Percentiles rank a stretch among this genome's conserved stretches.
phyloP scores from a whole-genome alignment of 2,888 invertebrate genomes.

The Dicyrtomina minuta region DNA sequence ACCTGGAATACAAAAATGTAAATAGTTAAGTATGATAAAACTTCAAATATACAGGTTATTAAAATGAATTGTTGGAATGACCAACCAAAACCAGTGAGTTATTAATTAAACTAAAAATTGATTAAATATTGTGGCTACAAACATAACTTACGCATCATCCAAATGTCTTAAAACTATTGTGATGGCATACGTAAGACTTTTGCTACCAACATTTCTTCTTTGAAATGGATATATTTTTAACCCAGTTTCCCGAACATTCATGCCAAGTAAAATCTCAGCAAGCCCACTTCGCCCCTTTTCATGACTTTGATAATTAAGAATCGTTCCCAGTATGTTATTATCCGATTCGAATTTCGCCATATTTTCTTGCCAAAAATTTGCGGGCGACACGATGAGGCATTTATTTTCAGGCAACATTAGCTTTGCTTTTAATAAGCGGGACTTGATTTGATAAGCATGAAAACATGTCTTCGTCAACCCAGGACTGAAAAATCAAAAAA shows the following conservation, averaged over 20 bases:
- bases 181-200: slow-evolving; percentile 85
- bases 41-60: too few relatives aligned
- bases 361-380: slow-evolving; percentile 89
- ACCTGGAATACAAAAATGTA: too few relatives aligned
- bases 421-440: slow-evolving; percentile 62
- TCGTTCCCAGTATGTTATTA: slow-evolving; percentile 74
- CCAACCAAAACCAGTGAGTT: too few relatives aligned
- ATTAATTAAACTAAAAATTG: too few relatives aligned
- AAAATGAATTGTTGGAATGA: too few relatives aligned
- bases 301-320: slow-evolving; percentile 76
- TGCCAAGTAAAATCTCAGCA: slow-evolving; percentile 88
- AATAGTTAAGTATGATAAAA: too few relatives aligned
- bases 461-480: slow-evolving; percentile 29
- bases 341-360: slow-evolving; percentile 76
- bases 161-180: slow-evolving; percentile 73
- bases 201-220: slow-evolving; percentile 65
- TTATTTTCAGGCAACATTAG: slow-evolving; percentile 82
- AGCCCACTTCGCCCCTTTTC: slow-evolving; percentile 81
- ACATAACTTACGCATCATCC: slow-evolving; percentile 45
- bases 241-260: slow-evolving; percentile 86
- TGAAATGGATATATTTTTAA: slow-evolving; percentile 84
- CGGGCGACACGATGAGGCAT: slow-evolving; percentile 88
- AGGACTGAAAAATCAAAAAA: too few relatives aligned
- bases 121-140: too few relatives aligned
- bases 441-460: slow-evolving; percentile 64